These are phyloP conservation scores for Heliconius hortense DNA, from an alignment of 2,888 invertebrate genomes.

Conservation along the genomic window DNA sequence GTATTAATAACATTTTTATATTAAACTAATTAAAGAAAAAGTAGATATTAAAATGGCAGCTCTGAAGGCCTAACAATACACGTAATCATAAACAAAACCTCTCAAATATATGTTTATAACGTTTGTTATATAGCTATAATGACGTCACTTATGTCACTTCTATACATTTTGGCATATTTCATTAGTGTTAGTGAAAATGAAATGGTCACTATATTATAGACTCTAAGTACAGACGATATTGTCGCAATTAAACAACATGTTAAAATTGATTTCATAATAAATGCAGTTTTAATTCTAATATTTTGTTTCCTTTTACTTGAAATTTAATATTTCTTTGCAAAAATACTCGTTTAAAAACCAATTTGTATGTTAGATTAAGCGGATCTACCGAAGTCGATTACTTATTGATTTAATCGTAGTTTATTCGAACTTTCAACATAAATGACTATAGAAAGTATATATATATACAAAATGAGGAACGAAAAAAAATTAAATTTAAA, in stretches of 20 bases:
- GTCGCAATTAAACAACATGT: background rate
- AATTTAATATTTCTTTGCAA: background rate
- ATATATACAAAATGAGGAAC: no score
- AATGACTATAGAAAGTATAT: no score
- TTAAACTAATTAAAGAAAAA: background rate
- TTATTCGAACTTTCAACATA: no score
- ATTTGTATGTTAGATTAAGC: background rate
- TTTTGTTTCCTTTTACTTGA: conserved; percentile 8
- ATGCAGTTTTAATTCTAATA: conserved; percentile 26
- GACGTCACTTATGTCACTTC: conserved; percentile 1
- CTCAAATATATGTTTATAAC: background rate
- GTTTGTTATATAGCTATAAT: background rate
- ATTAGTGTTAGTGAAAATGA: background rate
- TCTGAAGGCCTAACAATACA: background rate
- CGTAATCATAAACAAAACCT: background rate
- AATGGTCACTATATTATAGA: background rate
- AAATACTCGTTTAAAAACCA: background rate
- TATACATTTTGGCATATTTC: background rate
- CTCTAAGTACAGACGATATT: conserved; percentile 3
- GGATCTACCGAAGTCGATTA: no score
- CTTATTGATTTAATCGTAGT: no score
- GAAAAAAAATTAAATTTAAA: no score
- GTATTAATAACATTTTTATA: background rate
- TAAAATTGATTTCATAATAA: conserved; percentile 34
- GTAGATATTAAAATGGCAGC: background rate